Conservation (phyloP, 2,113 vertebrate species). For the Terrapene triunguis region DNA sequence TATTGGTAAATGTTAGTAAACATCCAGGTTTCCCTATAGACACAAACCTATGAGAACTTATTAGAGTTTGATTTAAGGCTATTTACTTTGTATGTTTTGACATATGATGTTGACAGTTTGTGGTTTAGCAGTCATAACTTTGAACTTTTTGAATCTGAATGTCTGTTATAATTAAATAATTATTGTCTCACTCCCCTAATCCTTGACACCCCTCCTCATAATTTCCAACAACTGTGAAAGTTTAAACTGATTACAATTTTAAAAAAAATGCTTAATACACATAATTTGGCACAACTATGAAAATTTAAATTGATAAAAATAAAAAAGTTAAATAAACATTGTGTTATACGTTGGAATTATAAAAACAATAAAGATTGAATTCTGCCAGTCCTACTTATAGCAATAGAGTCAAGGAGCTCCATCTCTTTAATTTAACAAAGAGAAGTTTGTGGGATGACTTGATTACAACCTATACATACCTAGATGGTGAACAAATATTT, state of each 20-base stretch:
- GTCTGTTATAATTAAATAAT: background rate
- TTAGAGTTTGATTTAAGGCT: no score
- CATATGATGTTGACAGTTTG: no score
- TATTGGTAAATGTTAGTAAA: background rate
- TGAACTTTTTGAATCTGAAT: no score
- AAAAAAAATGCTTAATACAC: background rate
- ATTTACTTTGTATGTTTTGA: no score
- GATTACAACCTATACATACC: background rate
- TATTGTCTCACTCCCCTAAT: background rate
- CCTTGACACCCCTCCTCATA: background rate
- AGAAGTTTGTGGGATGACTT: background rate
- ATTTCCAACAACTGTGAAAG: background rate
- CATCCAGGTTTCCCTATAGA: no score
- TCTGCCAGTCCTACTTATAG: background rate
- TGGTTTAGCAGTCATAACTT: no score
- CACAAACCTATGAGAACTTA: no score
- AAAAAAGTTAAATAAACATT: background rate
- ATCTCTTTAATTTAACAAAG: background rate
- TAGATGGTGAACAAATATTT: background rate
- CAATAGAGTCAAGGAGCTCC: background rate
- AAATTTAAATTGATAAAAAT: background rate
- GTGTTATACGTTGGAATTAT: background rate
- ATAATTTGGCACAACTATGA: background rate
- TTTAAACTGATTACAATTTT: background rate
- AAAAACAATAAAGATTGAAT: background rate